Percentiles rank a stretch among this genome's conserved stretches.
Conservation (phyloP, 2,113 vertebrate genomes). For the Dryoscopus gambensis region DNA sequence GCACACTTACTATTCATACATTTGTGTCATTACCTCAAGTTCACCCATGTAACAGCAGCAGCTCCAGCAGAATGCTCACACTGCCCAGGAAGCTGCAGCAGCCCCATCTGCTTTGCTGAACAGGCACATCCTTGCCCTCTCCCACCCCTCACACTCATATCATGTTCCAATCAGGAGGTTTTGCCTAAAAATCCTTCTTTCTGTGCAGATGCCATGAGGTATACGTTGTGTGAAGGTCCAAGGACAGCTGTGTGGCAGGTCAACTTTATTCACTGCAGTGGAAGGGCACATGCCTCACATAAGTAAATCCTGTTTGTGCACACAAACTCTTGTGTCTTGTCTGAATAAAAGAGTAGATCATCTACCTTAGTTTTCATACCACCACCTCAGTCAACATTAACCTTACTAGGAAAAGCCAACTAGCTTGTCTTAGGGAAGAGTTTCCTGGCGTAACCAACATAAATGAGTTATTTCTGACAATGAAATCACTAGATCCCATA, state of each 20-base stretch:
- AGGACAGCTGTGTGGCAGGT: not conserved
- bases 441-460: not conserved
- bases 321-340: not conserved
- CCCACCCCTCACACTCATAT: not conserved
- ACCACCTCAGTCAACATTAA: not conserved
- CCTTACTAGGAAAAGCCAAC: not conserved
- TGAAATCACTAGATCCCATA: not conserved
- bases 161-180: accelerated
- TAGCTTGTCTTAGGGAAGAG: not conserved
- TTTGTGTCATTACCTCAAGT: not conserved
- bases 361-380: not conserved
- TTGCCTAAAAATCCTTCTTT: not conserved
- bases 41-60: not conserved
- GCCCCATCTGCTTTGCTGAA: not conserved
- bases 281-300: not conserved
- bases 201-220: not conserved
- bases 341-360: not conserved
- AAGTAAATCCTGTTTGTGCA: not conserved
- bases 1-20: not conserved
- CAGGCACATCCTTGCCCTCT: not conserved
- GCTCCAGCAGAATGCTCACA: not conserved
- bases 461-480: not conserved
- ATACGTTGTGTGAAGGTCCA: accelerated
- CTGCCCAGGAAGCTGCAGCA: not conserved
- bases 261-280: not conserved